Evolutionary conservation across 2,797 vertebrate genomes (phyloP).

Genomic region (Cossypha caffra): DNA sequence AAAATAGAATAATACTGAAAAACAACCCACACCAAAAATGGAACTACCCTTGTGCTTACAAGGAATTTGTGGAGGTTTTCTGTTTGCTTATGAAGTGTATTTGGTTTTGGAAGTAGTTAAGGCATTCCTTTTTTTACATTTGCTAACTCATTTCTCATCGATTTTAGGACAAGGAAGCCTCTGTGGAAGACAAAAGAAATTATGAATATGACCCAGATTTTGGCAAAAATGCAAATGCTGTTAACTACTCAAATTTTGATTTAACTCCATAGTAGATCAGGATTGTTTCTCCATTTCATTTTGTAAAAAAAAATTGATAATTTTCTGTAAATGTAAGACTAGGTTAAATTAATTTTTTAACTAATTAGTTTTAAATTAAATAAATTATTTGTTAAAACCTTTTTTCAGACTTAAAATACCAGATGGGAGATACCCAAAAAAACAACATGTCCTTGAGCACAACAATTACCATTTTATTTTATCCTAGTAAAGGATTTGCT

Average conservation of each 20-base stretch:
- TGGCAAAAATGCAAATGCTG: background rate
- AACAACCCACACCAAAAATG: background rate
- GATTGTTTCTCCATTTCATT: background rate
- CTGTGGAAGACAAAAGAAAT: background rate
- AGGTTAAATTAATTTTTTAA: background rate
- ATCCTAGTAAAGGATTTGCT: background rate
- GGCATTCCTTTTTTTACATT: background rate
- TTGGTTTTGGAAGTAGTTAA: background rate
- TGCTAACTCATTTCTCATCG: background rate
- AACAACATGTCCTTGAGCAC: background rate
- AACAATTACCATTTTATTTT: background rate
- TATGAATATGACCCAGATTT: background rate
- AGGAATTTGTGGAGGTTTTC: background rate
- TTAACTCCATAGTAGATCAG: background rate
- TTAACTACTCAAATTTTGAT: background rate
- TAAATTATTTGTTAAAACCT: background rate
- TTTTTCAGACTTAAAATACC: background rate
- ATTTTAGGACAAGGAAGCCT: background rate
- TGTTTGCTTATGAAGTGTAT: background rate
- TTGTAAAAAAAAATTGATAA: background rate
- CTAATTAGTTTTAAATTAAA: background rate
- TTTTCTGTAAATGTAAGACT: background rate
- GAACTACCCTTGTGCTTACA: accelerated
- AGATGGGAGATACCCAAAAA: background rate
- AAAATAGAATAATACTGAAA: background rate